Base-by-base conservation (phyloP, 1,140 invertebrate genomes). In the Drosophila sulfurigaster region DNA sequence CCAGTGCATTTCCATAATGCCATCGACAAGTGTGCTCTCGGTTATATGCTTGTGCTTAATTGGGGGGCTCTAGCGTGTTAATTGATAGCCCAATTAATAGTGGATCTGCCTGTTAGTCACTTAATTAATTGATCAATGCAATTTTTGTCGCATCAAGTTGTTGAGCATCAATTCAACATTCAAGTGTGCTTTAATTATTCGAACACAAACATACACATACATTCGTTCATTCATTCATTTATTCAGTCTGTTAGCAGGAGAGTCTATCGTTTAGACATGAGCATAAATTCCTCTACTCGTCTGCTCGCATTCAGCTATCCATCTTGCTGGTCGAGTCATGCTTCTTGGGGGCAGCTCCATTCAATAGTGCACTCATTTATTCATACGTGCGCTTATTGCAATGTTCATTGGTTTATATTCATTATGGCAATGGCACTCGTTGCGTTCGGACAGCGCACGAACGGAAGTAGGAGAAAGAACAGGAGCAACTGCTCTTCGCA, bases 321-420 rank as follows among this genome's bases (percentile, higher is more conserved):
- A 56, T 63, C 46, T 20, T 35, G n/a, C 3, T 10, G 30, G 43
- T 41, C 8, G 35, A 3, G 35, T 3, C 41, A 46, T 38, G 38
- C 52, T 59, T 28, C 43, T 66, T 54, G 48, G 48, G 48, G 48
- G 25, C 66, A 68, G 43, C 32, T 59, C 52, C 74, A 69, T 63
- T 85, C 70, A 69, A 68, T 63, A 73, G 73, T 78, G 64, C 80
- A 75, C 85, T 89, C 85, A 83, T 78, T 87, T 87, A 87, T 87
- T 87, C 83, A 87, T 88, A 89, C 78, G 85, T 89, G 85, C 80
- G 83, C 83, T 87, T 89, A 87, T 89, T 87, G 83, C 83, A 89
- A 88, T 87, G 83, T 88, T 87, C 83, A 87, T 87, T 82, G 83
- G 80, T 89, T 89, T 78, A 87, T 87, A 87, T 87, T 87, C 83